These are phyloP conservation scores for Operophtera brumata DNA, from an alignment of 2,888 invertebrate species.

Conservation along the genomic window DNA sequence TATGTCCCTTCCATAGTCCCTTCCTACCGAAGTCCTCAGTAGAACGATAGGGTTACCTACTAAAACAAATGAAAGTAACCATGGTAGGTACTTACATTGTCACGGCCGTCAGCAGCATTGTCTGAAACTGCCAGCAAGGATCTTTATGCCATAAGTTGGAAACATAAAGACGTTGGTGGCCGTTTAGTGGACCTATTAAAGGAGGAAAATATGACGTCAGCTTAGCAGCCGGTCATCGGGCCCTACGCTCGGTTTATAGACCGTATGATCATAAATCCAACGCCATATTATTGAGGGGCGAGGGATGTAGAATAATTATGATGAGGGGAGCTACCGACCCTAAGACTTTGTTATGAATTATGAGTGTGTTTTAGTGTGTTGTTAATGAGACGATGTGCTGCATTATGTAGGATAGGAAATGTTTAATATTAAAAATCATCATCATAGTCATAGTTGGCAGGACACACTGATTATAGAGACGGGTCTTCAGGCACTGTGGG, in stretches of 20 bases:
- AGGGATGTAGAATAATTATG: constrained; percentile 50
- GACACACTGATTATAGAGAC: too few relatives aligned
- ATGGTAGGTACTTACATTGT: too few relatives aligned
- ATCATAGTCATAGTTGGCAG: too few relatives aligned
- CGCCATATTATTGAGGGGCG: constrained; percentile 52
- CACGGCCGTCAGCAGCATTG: too few relatives aligned
- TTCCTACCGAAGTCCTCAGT: too few relatives aligned
- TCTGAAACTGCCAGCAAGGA: not conserved
- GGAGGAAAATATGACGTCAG: constrained; percentile 38
- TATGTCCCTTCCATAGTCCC: too few relatives aligned
- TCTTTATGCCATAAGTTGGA: constrained; percentile 11
- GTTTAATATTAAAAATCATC: too few relatives aligned
- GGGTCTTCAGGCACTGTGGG: too few relatives aligned
- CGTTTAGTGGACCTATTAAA: constrained; percentile 11
- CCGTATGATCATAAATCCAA: constrained; percentile 56
- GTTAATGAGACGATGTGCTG: constrained; percentile 6
- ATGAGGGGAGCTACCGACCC: constrained; percentile 38
- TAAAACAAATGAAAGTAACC: too few relatives aligned
- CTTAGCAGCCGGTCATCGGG: constrained; percentile 43
- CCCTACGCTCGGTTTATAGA: constrained; percentile 52
- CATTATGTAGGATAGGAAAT: not conserved
- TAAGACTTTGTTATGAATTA: constrained; percentile 12
- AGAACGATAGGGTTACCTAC: too few relatives aligned
- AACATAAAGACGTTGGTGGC: constrained; percentile 1
- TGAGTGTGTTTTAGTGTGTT: constrained; percentile 19